These are phyloP conservation scores for Mohoua ochrocephala DNA, from an alignment of 2,113 vertebrate genomes.

Conservation along the genomic window DNA sequence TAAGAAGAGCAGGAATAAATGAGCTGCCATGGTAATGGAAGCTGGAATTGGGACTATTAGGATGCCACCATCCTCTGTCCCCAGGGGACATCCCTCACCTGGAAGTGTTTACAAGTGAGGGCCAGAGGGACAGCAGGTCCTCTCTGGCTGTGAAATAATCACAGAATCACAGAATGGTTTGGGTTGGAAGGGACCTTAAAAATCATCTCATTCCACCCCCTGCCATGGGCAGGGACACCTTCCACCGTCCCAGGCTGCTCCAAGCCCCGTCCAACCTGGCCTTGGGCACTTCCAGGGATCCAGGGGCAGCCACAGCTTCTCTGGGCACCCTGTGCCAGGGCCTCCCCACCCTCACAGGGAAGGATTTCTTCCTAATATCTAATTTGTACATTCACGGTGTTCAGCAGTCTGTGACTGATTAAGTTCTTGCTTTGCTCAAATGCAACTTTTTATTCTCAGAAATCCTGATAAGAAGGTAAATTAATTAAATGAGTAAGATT, in stretches of 20 bases:
- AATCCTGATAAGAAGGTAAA: neutral
- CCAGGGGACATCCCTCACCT: neutral
- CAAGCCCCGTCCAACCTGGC: fast-evolving
- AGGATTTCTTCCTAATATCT: neutral
- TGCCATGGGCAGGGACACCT: neutral
- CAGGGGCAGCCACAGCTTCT: neutral
- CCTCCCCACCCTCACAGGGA: fast-evolving
- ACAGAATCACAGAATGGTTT: neutral
- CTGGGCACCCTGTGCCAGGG: neutral
- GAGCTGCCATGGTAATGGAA: neutral
- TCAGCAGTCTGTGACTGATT: neutral
- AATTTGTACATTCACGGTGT: neutral
- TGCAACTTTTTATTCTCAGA: neutral
- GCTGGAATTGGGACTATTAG: neutral
- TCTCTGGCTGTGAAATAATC: neutral
- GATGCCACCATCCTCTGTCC: neutral
- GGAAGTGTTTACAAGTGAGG: neutral
- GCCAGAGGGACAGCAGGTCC: neutral
- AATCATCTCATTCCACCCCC: neutral
- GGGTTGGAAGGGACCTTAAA: neutral
- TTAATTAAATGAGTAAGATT: neutral
- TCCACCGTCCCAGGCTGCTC: neutral
- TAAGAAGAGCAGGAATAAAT: neutral
- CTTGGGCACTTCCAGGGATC: neutral
- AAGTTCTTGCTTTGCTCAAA: neutral